These are phyloP conservation scores for Astropecten irregularis DNA, from an alignment of 53 echinoderm and acorn worm species.

Conservation along the genomic window DNA sequence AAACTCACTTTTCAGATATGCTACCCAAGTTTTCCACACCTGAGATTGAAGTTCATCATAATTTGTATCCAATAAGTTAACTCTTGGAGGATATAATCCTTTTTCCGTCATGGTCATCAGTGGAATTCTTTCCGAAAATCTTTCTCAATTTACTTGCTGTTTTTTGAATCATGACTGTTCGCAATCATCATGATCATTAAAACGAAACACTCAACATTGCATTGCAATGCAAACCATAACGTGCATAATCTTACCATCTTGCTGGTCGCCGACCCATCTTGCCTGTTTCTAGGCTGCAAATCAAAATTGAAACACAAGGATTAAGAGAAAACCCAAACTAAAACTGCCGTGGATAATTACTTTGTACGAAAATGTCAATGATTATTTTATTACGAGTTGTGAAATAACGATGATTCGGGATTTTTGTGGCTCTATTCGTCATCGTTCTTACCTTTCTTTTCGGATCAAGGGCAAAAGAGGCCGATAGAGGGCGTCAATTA, in stretches of 20 bases:
- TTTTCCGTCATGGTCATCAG: no score
- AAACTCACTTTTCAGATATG: no score
- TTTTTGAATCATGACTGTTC: no score
- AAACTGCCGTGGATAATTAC: not conserved
- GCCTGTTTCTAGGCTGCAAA: constrained; percentile 54
- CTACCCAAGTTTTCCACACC: no score
- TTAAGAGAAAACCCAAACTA: constrained; percentile 3
- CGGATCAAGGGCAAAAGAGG: constrained; percentile 51
- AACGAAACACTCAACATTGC: no score
- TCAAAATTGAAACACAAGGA: constrained; percentile 1
- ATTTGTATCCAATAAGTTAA: no score
- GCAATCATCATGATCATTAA: no score
- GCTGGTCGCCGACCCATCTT: constrained; percentile 99
- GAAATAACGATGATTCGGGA: constrained; percentile 39
- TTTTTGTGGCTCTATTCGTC: constrained; percentile 1
- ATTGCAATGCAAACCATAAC: no score
- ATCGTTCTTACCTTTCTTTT: not conserved
- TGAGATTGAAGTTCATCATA: no score
- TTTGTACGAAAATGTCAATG: not conserved
- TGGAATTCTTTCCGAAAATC: no score
- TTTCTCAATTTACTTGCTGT: no score
- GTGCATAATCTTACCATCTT: constrained; percentile 75
- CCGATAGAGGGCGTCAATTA: constrained; percentile 34
- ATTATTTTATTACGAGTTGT: not conserved
- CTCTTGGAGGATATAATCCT: no score